phyloP scores from a whole-genome alignment of 2,113 vertebrate genomes.

The Lagopus leucura region DNA sequence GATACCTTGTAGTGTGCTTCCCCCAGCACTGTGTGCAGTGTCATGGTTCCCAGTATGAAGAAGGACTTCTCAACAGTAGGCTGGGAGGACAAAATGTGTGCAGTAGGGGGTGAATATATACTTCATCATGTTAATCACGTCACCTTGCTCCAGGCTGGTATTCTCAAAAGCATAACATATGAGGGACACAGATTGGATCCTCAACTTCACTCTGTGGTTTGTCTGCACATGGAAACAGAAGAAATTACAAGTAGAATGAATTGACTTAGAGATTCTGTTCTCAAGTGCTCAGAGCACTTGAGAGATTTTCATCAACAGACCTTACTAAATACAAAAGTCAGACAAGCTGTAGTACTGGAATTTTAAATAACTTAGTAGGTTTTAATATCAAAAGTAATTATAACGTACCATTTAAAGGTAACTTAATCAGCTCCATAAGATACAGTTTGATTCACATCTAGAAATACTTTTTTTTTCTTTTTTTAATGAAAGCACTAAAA shows the following conservation, averaged over 20 bases:
- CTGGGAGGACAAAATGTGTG: rapidly evolving
- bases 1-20: not conserved
- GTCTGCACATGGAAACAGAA: not conserved
- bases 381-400: not conserved
- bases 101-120: not conserved
- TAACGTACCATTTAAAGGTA: not conserved
- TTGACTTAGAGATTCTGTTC: not conserved
- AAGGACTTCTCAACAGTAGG: not conserved
- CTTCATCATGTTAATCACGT: not conserved
- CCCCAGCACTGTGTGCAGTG: not conserved
- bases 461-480: not conserved
- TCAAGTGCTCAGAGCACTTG: not conserved
- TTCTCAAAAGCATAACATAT: not conserved
- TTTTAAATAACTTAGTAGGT: not conserved
- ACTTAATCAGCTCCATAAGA: not conserved
- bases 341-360: rapidly evolving
- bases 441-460: not conserved
- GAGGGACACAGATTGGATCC: not conserved
- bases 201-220: not conserved
- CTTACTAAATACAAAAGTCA: not conserved
- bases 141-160: not conserved
- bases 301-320: not conserved
- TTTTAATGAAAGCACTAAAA: not conserved
- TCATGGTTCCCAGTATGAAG: too few species aligned
- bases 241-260: not conserved